These are phyloP conservation scores for Lepisosteus osseus DNA, from an alignment of 2,113 vertebrate species.

Conservation along the genomic window DNA sequence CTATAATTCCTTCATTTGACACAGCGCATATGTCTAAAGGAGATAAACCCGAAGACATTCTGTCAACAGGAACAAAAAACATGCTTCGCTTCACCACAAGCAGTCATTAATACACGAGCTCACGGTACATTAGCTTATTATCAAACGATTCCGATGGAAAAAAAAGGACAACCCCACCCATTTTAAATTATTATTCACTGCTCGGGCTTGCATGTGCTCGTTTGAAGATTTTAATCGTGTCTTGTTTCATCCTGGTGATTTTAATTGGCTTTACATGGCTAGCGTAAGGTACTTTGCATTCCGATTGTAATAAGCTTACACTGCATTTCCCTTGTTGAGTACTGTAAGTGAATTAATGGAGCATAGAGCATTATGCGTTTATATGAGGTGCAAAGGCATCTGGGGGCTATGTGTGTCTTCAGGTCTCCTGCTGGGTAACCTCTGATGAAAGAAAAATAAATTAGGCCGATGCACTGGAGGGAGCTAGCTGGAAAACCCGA, in stretches of 20 bases:
- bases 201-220: slow-evolving; percentile 49
- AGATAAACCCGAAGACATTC: slow-evolving; percentile 4
- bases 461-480: slow-evolving; percentile 21
- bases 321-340: slow-evolving; percentile 50
- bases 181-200: slow-evolving; percentile 61
- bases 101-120: background rate
- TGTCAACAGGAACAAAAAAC: background rate
- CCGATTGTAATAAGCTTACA: slow-evolving; percentile 62
- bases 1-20: background rate
- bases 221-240: slow-evolving; percentile 71
- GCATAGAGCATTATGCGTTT: slow-evolving; percentile 49
- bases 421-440: slow-evolving; percentile 28
- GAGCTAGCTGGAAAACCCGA: background rate
- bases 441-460: slow-evolving; percentile 48
- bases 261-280: slow-evolving; percentile 64
- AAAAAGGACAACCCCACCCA: background rate
- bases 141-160: background rate
- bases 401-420: slow-evolving; percentile 20
- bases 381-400: background rate
- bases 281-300: slow-evolving; percentile 58
- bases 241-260: slow-evolving; percentile 64
- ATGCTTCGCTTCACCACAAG: background rate
- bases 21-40: background rate
- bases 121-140: slow-evolving; percentile 7
- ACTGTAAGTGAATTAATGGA: slow-evolving; percentile 60